These are phyloP conservation scores for Brachypalpus laphriformis DNA, from an alignment of 2,888 invertebrate genomes.

Conservation along the genomic window DNA sequence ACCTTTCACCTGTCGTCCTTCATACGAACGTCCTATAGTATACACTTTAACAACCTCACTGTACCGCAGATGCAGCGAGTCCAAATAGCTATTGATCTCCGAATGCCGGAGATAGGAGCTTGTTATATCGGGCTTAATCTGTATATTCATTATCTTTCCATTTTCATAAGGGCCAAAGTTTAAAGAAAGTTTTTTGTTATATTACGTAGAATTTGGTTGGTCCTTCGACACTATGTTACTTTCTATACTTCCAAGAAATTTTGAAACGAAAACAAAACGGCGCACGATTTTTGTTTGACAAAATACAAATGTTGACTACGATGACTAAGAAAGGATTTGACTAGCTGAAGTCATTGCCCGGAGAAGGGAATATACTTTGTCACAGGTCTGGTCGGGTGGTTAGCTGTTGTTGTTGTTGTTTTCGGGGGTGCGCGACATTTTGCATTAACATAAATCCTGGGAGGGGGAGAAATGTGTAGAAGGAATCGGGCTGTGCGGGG, in stretches of 20 bases:
- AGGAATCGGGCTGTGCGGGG: not conserved
- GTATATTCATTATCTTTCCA: slow-evolving; percentile 52
- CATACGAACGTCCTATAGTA: slow-evolving; percentile 80
- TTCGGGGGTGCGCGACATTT: slow-evolving; percentile 47
- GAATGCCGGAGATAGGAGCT: slow-evolving; percentile 79
- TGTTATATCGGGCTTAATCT: slow-evolving; percentile 77
- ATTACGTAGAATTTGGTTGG: not conserved
- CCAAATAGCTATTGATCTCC: slow-evolving; percentile 81
- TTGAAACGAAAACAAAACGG: slow-evolving; percentile 15
- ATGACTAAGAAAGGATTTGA: slow-evolving; percentile 30
- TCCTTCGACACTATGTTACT: not conserved
- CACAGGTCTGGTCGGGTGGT: slow-evolving; percentile 47
- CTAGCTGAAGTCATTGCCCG: slow-evolving; percentile 60
- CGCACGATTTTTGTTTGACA: slow-evolving; percentile 58
- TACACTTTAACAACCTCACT: slow-evolving; percentile 78
- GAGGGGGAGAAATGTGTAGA: not conserved
- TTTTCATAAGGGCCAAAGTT: not conserved
- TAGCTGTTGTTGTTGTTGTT: slow-evolving; percentile 13
- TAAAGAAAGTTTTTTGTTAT: not conserved
- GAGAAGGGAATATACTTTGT: slow-evolving; percentile 46
- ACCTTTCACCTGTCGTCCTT: slow-evolving; percentile 79
- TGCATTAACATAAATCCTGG: slow-evolving; percentile 32
- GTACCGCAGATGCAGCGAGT: slow-evolving; percentile 78
- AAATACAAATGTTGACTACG: slow-evolving; percentile 53
- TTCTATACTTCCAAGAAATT: not conserved